These are phyloP conservation scores for Galeopterus variegatus DNA, from an alignment of 2,113 vertebrate genomes.

Conservation along the genomic window DNA sequence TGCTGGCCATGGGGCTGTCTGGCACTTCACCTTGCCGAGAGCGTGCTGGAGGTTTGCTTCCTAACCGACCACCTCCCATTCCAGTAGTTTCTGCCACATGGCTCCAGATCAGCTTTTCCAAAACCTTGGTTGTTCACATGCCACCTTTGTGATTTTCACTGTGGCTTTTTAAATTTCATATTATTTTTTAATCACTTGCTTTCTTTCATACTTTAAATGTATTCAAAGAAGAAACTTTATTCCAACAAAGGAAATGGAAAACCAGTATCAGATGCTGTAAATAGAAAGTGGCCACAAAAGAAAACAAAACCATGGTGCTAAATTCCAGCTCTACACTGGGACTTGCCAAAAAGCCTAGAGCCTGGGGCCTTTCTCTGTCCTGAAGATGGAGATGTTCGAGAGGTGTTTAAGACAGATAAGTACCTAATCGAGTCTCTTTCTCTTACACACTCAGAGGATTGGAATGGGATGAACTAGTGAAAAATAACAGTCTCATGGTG, in stretches of 20 bases:
- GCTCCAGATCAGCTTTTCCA: background rate
- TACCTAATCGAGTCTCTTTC: background rate
- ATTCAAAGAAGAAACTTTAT: background rate
- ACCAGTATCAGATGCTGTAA: background rate
- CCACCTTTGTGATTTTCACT: background rate
- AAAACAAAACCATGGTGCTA: background rate
- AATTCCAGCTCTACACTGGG: background rate
- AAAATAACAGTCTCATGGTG: fast-evolving
- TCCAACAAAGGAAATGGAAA: constrained; percentile 8
- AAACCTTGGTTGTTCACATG: background rate
- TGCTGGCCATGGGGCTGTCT: background rate
- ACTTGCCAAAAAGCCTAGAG: background rate
- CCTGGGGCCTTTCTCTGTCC: background rate
- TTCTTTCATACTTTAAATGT: background rate
- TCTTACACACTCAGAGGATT: background rate
- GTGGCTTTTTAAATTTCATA: background rate
- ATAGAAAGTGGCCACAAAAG: background rate
- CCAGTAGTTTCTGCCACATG: background rate
- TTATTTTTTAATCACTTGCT: background rate
- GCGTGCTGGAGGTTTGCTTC: background rate
- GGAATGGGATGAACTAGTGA: background rate
- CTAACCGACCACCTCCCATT: background rate
- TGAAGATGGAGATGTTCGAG: background rate
- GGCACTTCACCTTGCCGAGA: background rate
- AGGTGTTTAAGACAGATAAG: background rate